phyloP scores from a whole-genome alignment of 23 tunicate genomes.

The Corella eumyota region DNA sequence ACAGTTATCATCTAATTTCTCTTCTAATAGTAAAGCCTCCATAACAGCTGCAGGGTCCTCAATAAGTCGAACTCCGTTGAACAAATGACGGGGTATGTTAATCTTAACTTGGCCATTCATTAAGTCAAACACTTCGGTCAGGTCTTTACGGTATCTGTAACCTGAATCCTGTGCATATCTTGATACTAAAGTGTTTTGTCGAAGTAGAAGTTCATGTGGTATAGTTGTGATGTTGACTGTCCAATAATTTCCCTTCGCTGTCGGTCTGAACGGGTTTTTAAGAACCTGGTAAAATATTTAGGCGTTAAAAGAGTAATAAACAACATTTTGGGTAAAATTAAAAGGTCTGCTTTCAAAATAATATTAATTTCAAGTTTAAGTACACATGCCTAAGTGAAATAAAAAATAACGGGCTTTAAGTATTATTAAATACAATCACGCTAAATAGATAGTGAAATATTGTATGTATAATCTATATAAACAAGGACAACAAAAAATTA shows the following conservation, averaged over 20 bases:
- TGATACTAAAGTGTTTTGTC: constrained; percentile 94
- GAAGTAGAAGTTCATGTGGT: constrained; percentile 78
- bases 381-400: no score
- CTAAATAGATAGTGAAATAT: no score
- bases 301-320: background rate
- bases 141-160: constrained; percentile 70
- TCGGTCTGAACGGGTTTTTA: constrained; percentile 83
- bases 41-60: constrained; percentile 74
- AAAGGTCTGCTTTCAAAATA: background rate
- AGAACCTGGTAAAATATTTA: constrained; percentile 36
- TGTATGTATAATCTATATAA: no score
- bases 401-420: no score
- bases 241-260: constrained; percentile 97
- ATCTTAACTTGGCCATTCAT: constrained; percentile 56
- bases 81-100: constrained; percentile 43
- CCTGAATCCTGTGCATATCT: constrained; percentile 84
- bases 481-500: no score
- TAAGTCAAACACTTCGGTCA: constrained; percentile 81
- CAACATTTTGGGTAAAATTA: background rate
- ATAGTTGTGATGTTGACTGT: constrained; percentile 70
- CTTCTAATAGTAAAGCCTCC: constrained; percentile 60
- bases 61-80: constrained; percentile 33
- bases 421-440: no score
- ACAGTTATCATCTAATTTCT: constrained; percentile 49
- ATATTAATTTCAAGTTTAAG: background rate